Base-by-base conservation (phyloP, 2,797 vertebrate genomes). In the Hydrocynus forskahlii region DNA sequence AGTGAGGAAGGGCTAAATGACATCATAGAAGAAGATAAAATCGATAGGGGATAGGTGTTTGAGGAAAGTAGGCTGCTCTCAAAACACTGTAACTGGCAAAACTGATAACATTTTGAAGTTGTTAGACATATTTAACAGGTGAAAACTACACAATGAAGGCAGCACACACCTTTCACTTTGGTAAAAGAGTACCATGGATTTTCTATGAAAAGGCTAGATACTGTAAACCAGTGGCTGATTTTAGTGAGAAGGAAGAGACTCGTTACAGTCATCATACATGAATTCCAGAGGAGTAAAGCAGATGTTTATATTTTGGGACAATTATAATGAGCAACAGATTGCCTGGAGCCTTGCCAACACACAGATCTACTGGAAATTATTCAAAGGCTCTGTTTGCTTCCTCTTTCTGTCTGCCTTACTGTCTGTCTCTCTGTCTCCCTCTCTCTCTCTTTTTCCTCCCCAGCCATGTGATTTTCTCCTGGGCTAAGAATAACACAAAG, bases 401-500 rank as follows among this genome's bases (percentile, higher is more conserved):
- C 35, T 74, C 19, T 23, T 21, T 57, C 54, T 43, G 43, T 43
- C 9, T 43, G 6, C 6, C 43, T 43, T 43, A 0, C 43, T 43
- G 6, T 43, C 43, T 43, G 6, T 72, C 64, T 76, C 19, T 7
- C 21, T 48, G 5, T 63, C 13, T 68, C 25, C 35, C 50, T 62
- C 38, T 75, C 23, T 12, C n/a, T 62, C 9, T 70, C 19, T 78
- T 2, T 40, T 29, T 29, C 29, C 14, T 68, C n/a, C 69, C 19
- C 63, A 29, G 48, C 7, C 59, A 35, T 71, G 68, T 68, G 48
- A 35, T 78, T 23, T 60, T 75, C 40, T 74, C 71, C 50, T 71
- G 80, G 75, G 50, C 68, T 55, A 82, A 80, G 50, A 78, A 45
- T 21, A 84, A 78, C 40, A 86, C 64, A 76, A 45, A 70, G 60